These are phyloP conservation scores for Nymphicus hollandicus DNA, from an alignment of 2,113 vertebrate genomes.

Conservation along the genomic window DNA sequence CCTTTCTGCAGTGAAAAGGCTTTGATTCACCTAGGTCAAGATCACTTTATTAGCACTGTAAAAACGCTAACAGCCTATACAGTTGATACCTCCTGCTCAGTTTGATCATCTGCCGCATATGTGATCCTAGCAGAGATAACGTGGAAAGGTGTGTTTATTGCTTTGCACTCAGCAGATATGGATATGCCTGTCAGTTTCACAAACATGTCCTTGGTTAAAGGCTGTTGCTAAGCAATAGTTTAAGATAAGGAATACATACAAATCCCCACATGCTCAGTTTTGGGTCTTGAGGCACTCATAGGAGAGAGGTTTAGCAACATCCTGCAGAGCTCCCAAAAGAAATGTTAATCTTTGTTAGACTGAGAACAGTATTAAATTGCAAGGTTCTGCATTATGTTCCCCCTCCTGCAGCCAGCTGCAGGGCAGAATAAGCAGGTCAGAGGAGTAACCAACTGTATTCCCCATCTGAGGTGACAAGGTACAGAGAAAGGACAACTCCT, in stretches of 20 bases:
- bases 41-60: neutral
- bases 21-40: neutral
- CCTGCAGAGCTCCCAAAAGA: neutral
- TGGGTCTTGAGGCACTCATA: neutral
- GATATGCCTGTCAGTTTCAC: slow-evolving; percentile 8
- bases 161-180: neutral
- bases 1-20: slow-evolving; percentile 11
- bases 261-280: neutral
- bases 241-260: slow-evolving; percentile 8
- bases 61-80: neutral
- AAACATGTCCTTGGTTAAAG: slow-evolving; percentile 38
- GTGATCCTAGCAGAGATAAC: neutral
- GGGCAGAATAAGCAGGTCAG: neutral
- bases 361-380: neutral
- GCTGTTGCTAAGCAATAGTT: slow-evolving; percentile 49
- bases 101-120: neutral
- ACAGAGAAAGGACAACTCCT: neutral
- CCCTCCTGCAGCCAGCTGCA: neutral
- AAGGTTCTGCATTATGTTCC: neutral
- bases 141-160: slow-evolving; percentile 32
- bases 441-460: neutral
- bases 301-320: neutral
- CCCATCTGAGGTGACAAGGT: neutral
- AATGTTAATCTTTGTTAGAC: neutral
- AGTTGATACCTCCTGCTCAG: neutral